Evolutionary conservation across 2,113 vertebrate species (phyloP), one percentile per base, ranked within the genome.

Genomic region (Heterocephalus glaber): DNA sequence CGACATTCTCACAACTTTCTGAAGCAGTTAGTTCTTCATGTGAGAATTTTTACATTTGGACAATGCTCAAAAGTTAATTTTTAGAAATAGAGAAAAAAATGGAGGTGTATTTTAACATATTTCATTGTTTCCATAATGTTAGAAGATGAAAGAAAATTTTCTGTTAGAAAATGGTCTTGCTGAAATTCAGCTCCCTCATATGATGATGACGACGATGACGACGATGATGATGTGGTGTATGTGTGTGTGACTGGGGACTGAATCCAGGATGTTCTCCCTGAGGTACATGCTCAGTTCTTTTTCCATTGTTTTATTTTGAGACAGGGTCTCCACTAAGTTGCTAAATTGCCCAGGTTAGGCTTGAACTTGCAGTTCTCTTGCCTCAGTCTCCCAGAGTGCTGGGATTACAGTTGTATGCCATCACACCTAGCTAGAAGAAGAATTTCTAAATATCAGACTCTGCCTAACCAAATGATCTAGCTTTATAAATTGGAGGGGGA

Each of bases 361-460:
- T 79, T 79, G 47, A 79, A 54, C 33, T 54, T 79, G 47, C 49
- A 54, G 20, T 79, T 49, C 19, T 79, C 30, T 30, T 35, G 76
- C 30, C 76, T 79, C 76, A 20, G 17, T 77, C 44, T 76, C 72
- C 26, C 44, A 33, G 28, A 77, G 49, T 20, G 17, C 76, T 79
- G 33, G 49, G 49, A 20, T 79, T 35, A 79, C 33, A 79, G 49
- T 3, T 79, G 49, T 22, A 35, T 41, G 22, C 38, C 76, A 54
- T 41, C 47, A 79, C 17, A 16, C 12, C 33, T 54, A 79, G 49
- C 76, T 35, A 54, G 49, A 79, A 4, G 49, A 79, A 4, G 16
- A 52, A 90, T 65, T 93, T 96, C 95, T 93, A 96, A 96, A 96
- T 70, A 83, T 84, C 52, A 92, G 83, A 93, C 63, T 95, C 90